phyloP scores from a whole-genome alignment of 2,888 invertebrate species.

The Osmoderma eremita region DNA sequence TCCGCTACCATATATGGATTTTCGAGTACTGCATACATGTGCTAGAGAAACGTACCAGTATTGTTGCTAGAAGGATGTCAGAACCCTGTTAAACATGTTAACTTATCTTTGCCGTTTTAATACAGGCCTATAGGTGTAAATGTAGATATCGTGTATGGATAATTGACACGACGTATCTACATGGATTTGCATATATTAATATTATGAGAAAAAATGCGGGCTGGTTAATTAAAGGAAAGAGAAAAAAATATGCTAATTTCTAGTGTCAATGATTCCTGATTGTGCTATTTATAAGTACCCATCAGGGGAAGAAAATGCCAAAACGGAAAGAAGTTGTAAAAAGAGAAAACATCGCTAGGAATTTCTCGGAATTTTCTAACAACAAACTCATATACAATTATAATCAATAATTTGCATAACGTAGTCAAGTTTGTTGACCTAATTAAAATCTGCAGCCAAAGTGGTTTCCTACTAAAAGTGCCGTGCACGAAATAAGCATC shows the following conservation, averaged over 20 bases:
- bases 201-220: conserved; percentile 1
- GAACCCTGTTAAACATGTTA: not conserved
- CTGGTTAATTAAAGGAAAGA: conserved; percentile 2
- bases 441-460: conserved; percentile 3
- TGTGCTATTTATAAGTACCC: conserved; percentile 1
- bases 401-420: not conserved
- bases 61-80: conserved; percentile 18
- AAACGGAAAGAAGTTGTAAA: not conserved
- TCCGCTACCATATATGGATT: conserved; percentile 12
- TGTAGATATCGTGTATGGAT: too few species aligned
- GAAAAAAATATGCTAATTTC: conserved; percentile 10
- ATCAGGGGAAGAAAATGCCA: not conserved
- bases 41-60: conserved; percentile 9
- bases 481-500: too few species aligned
- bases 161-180: too few species aligned
- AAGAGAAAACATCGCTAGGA: not conserved
- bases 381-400: not conserved
- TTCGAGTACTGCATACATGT: not conserved
- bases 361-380: not conserved
- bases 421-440: conserved; percentile 11
- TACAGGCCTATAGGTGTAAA: not conserved
- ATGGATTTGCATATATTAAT: too few species aligned
- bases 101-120: conserved; percentile 9
- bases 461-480: too few species aligned
- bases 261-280: not conserved